Percentiles rank a stretch among this genome's conserved stretches.
Evolutionary conservation across 2,797 vertebrate species (phyloP).

Genomic region (Pteropus rufus): DNA sequence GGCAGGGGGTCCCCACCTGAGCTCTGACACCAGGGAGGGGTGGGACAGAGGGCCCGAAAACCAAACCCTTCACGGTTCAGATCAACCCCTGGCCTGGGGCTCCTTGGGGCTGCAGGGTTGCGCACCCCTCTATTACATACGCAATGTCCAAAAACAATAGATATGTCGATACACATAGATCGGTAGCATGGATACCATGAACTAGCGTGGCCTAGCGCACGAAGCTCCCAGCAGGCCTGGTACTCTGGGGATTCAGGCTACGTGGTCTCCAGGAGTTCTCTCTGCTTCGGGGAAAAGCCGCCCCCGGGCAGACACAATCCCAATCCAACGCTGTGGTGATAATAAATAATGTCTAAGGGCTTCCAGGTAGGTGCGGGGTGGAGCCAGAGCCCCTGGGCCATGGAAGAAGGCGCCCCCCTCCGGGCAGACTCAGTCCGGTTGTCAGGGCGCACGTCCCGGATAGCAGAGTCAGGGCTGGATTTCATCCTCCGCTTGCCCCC

Average conservation of each 20-base stretch:
- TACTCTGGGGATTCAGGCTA: conserved; percentile 34
- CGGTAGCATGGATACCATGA: conserved; percentile 87
- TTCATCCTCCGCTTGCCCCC: not conserved
- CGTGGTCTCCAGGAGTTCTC: conserved; percentile 42
- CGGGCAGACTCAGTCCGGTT: not conserved
- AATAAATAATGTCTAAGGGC: conserved; percentile 82
- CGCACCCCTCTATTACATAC: conserved; percentile 50
- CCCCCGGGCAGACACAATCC: conserved; percentile 33
- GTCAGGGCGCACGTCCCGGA: not conserved
- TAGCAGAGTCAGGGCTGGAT: not conserved
- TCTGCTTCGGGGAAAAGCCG: not conserved
- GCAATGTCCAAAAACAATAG: conserved; percentile 77
- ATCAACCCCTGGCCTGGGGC: not conserved
- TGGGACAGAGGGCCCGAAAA: not conserved
- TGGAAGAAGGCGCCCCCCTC: conserved; percentile 30
- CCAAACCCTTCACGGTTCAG: not conserved
- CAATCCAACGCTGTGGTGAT: not conserved
- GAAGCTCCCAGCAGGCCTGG: conserved; percentile 63
- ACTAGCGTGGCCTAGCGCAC: conserved; percentile 71
- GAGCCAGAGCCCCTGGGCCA: not conserved
- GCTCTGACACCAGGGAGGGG: not conserved
- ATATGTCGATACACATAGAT: conserved; percentile 80
- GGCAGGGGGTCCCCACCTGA: conserved; percentile 23
- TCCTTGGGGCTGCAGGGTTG: not conserved
- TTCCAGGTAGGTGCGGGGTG: not conserved